Percentiles rank a stretch among this genome's conserved stretches.
Evolutionary conservation across 2,113 vertebrate species (phyloP).

Genomic region (Haemorhous mexicanus): DNA sequence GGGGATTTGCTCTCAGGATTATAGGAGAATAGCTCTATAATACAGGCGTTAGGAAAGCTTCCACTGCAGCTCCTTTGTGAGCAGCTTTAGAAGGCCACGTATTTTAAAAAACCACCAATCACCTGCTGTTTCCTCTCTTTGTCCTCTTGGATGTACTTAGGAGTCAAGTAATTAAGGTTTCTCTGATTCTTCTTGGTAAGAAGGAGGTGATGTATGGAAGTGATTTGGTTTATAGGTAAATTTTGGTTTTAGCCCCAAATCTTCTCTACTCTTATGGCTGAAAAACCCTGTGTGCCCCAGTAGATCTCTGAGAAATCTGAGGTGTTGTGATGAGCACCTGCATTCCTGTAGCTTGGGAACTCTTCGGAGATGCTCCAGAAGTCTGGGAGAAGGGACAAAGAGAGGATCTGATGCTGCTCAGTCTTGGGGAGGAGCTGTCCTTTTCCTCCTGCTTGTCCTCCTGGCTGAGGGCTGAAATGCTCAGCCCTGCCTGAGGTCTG

Average conservation of each 20-base stretch:
- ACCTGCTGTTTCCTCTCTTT: background rate
- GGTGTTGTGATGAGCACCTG: background rate
- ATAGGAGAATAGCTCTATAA: background rate
- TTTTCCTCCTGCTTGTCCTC: background rate
- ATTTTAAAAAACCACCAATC: background rate
- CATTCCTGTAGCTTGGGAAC: background rate
- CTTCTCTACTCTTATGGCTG: background rate
- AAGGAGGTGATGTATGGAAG: background rate
- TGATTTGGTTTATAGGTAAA: background rate
- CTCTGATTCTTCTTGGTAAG: accelerated
- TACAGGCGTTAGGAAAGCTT: background rate
- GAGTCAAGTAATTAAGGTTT: background rate
- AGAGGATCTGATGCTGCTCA: background rate
- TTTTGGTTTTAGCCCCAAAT: background rate
- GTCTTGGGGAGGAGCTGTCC: background rate
- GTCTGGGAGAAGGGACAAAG: background rate
- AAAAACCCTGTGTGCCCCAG: accelerated
- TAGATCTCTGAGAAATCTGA: background rate
- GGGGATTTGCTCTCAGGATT: background rate
- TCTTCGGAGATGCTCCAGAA: background rate
- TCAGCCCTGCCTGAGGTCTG: background rate
- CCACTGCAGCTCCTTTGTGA: background rate
- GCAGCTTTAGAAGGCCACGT: background rate
- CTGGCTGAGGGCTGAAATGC: background rate
- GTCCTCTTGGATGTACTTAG: background rate